Evolutionary conservation across 2,113 vertebrate genomes (phyloP).

Genomic region (Hepsetus odoe): DNA sequence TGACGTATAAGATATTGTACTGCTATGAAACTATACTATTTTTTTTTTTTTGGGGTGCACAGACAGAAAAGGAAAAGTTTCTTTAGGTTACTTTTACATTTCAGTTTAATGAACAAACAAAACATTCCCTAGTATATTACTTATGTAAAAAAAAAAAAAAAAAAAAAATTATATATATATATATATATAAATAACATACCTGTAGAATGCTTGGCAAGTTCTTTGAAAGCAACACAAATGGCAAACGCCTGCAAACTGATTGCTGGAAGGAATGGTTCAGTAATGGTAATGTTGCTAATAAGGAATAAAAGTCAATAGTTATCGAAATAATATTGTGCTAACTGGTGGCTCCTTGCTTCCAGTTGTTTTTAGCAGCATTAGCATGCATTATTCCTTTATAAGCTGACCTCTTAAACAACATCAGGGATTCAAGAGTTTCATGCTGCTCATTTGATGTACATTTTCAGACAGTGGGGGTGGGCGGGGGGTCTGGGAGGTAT

Average conservation of each 20-base stretch:
- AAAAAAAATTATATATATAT: background rate
- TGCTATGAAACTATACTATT: too few species aligned
- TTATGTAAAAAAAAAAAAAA: too few species aligned
- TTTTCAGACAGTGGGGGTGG: conserved; percentile 21
- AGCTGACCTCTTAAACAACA: conserved; percentile 41
- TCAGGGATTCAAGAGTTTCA: conserved; percentile 44
- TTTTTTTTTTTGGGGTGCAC: too few species aligned
- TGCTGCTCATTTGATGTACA: conserved; percentile 40
- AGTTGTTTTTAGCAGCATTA: background rate
- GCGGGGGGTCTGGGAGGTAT: conserved; percentile 4
- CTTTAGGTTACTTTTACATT: too few species aligned
- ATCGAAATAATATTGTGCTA: background rate
- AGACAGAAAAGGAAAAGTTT: too few species aligned
- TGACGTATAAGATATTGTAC: background rate
- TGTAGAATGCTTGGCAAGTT: background rate
- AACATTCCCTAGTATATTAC: too few species aligned
- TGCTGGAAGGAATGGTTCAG: background rate
- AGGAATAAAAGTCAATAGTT: background rate
- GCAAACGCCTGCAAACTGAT: background rate
- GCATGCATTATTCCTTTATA: background rate
- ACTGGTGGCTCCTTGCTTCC: background rate
- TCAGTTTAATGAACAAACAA: too few species aligned
- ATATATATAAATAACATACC: background rate
- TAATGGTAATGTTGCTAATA: background rate
- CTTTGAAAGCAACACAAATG: background rate